Conservation (phyloP, 2,797 vertebrate species). For the Arctocebus calabarensis region DNA sequence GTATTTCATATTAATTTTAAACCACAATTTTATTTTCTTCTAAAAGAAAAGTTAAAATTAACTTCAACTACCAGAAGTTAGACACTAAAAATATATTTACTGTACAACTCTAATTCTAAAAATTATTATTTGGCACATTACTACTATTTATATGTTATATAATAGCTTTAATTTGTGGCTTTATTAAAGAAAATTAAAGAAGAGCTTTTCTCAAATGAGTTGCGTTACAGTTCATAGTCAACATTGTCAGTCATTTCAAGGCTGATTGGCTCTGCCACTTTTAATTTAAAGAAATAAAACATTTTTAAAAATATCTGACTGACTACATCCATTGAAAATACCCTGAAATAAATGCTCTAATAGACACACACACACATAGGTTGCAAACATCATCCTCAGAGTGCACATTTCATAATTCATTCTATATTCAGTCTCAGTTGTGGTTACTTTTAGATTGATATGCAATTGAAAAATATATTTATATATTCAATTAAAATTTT, state of each 20-base stretch:
- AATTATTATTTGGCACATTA: conserved; percentile 14
- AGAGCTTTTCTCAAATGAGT: background rate
- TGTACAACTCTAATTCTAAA: background rate
- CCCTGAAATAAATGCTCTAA: background rate
- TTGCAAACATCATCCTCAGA: background rate
- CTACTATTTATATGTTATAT: background rate
- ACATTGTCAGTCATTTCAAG: conserved; percentile 26
- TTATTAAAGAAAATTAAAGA: background rate
- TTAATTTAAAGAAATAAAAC: background rate
- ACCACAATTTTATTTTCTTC: background rate
- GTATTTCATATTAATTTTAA: background rate
- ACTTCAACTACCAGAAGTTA: background rate
- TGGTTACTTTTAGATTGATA: background rate
- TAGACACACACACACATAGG: background rate
- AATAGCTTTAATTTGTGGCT: conserved; percentile 10
- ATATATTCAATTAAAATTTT: background rate
- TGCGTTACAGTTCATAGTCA: background rate
- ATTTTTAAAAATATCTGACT: background rate
- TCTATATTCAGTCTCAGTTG: background rate
- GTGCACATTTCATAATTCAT: background rate
- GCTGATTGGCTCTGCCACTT: background rate
- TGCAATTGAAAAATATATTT: background rate
- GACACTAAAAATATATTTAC: background rate
- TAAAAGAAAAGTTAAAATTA: background rate
- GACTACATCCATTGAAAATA: background rate